Percentiles rank a stretch among this genome's conserved stretches.
Conservation (phyloP, 2,113 vertebrate genomes). For the Oreochromis niloticus region DNA sequence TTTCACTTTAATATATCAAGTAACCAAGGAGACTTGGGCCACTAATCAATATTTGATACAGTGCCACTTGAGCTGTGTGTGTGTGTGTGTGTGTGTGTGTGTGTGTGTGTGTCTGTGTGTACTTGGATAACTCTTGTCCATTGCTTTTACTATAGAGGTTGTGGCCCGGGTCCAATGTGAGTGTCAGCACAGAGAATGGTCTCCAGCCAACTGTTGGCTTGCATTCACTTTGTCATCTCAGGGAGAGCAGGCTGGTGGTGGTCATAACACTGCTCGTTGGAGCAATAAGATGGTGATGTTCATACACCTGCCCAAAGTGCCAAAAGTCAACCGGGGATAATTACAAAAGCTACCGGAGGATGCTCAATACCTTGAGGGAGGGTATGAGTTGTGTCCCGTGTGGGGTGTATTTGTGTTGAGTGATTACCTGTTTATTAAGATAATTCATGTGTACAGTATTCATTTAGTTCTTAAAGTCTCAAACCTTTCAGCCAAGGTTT, state of each 20-base stretch:
- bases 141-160: neutral
- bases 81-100: neutral
- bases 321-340: neutral
- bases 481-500: neutral
- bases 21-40: constrained; percentile 31
- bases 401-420: neutral
- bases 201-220: neutral
- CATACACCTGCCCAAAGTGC: neutral
- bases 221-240: constrained; percentile 7
- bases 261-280: neutral
- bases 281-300: neutral
- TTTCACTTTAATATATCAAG: constrained; percentile 57
- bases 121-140: neutral
- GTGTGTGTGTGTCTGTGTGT: neutral
- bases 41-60: constrained; percentile 54
- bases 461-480: neutral
- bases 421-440: neutral
- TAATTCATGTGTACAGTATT: neutral
- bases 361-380: neutral
- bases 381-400: neutral
- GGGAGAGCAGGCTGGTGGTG: neutral
- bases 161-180: constrained; percentile 2
- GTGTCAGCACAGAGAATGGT: constrained; percentile 21
- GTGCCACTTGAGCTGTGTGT: constrained; percentile 18
- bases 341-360: neutral